These are phyloP conservation scores for Drosophila orosa DNA, from an alignment of 1,140 invertebrate genomes.

Conservation along the genomic window DNA sequence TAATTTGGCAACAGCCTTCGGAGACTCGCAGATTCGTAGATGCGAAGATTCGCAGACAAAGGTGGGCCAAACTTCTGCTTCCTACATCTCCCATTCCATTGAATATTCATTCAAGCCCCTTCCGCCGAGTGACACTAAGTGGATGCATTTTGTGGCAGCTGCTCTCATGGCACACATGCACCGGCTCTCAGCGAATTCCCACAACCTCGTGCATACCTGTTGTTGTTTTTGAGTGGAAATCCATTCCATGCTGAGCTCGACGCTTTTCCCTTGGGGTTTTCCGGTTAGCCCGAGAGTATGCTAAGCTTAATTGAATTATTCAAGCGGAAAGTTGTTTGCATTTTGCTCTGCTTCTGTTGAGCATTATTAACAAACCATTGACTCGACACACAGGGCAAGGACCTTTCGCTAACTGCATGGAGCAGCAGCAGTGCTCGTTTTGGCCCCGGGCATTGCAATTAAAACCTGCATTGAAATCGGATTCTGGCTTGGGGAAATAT, in stretches of 20 bases:
- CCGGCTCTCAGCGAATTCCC: conserved; percentile 31
- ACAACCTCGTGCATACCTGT: conserved; percentile 43
- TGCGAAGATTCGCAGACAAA: conserved; percentile 18
- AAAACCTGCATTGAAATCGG: conserved; percentile 52
- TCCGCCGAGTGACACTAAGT: conserved; percentile 45
- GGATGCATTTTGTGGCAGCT: conserved; percentile 44
- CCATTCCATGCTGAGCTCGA: not conserved
- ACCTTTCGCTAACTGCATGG: conserved; percentile 28
- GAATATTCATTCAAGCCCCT: conserved; percentile 69
- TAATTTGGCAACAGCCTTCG: conserved; percentile 68
- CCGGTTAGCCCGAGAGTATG: conserved; percentile 30
- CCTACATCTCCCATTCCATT: conserved; percentile 62
- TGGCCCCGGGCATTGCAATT: conserved; percentile 46
- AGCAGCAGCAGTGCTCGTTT: conserved; percentile 6
- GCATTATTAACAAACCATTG: conserved; percentile 51
- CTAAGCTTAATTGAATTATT: conserved; percentile 37
- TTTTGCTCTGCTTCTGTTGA: conserved; percentile 19
- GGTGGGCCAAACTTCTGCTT: conserved; percentile 46
- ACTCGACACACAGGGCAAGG: conserved; percentile 34
- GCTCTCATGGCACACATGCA: conserved; percentile 44
- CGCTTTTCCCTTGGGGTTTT: conserved; percentile 8
- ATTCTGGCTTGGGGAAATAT: conserved; percentile 2
- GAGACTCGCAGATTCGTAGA: not conserved
- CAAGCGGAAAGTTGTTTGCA: conserved; percentile 29
- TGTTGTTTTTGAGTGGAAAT: conserved; percentile 16